phyloP scores from a whole-genome alignment of 2,113 vertebrate genomes.

The human region DNA sequence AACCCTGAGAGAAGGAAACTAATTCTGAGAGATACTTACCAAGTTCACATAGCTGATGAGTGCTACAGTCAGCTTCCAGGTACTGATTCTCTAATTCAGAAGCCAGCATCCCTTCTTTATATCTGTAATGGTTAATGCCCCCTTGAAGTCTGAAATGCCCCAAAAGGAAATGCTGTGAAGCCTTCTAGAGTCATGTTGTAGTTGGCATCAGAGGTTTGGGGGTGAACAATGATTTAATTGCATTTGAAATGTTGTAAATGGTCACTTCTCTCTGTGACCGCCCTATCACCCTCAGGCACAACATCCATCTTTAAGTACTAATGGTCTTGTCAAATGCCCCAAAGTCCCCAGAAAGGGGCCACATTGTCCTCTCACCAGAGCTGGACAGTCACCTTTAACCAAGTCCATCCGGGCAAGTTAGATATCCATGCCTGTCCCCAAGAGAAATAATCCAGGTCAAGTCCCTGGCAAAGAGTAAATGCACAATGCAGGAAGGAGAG shows the following conservation, averaged over 20 bases:
- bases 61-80: background rate
- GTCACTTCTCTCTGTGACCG: background rate
- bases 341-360: background rate
- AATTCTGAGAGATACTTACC: background rate
- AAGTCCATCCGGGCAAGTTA: background rate
- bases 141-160: rapidly evolving
- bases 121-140: background rate
- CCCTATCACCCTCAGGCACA: background rate
- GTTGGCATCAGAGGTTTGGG: background rate
- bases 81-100: background rate
- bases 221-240: background rate
- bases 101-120: background rate
- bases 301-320: background rate
- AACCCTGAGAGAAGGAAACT: background rate
- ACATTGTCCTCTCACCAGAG: background rate
- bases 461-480: background rate
- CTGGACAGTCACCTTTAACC: background rate
- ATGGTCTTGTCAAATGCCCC: background rate
- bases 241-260: background rate
- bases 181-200: background rate
- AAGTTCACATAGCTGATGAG: background rate
- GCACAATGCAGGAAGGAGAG: background rate
- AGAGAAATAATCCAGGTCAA: background rate
- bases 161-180: rapidly evolving
- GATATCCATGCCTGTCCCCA: background rate